phyloP scores from a whole-genome alignment of 1,140 invertebrate species.

The Papilio xuthus region DNA sequence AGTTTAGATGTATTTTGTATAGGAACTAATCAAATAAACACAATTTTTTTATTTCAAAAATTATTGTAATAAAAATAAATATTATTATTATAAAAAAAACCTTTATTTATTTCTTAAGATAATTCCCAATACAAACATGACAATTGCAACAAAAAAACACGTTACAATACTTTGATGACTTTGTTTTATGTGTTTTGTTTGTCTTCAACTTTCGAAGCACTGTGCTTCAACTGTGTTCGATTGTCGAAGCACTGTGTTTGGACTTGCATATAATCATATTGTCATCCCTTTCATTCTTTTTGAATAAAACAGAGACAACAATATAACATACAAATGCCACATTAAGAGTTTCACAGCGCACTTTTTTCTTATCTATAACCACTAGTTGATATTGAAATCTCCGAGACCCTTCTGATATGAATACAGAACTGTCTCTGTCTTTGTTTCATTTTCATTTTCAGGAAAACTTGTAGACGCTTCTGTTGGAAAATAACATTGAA shows the following conservation, averaged over 20 bases:
- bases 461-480: conserved; percentile 52
- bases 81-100: neutral
- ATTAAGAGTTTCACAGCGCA: conserved; percentile 9
- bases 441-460: conserved; percentile 61
- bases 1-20: neutral
- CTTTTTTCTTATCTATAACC: conserved; percentile 9
- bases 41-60: no score
- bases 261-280: no score
- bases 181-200: no score
- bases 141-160: neutral
- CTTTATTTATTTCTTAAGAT: neutral
- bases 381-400: conserved; percentile 58
- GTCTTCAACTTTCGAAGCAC: no score
- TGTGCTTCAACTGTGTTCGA: no score
- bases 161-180: no score
- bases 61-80: neutral
- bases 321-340: no score
- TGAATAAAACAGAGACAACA: no score
- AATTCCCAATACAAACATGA: neutral
- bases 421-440: conserved; percentile 64
- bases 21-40: neutral
- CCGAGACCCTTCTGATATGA: conserved; percentile 65
- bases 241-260: no score
- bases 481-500: conserved; percentile 50
- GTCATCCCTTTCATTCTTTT: no score